Evolutionary conservation across 2,888 invertebrate species (phyloP).

Genomic region (Leptinotarsa peninsularis): DNA sequence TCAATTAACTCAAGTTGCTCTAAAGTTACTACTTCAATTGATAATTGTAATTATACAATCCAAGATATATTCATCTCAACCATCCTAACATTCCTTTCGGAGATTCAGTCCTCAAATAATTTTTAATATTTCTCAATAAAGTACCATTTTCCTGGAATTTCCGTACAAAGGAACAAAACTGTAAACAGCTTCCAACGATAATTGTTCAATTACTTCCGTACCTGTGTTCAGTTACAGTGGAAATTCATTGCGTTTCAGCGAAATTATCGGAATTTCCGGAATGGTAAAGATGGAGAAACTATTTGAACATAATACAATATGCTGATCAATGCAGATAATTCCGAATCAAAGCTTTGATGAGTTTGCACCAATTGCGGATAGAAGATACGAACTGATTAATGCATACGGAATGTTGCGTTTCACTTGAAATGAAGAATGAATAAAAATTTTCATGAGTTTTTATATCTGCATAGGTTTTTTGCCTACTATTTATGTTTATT

Average conservation of each 20-base stretch:
- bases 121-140: no score
- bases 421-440: neutral
- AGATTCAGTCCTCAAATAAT: no score
- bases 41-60: no score
- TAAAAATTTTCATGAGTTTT: neutral
- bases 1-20: no score
- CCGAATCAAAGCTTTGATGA: slow-evolving; percentile 37
- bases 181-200: neutral
- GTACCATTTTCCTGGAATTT: neutral
- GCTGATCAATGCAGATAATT: slow-evolving; percentile 32
- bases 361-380: slow-evolving; percentile 34
- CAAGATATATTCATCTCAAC: no score
- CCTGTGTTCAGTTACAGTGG: neutral
- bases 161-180: neutral
- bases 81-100: no score
- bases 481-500: no score
- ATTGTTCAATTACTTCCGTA: neutral
- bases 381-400: neutral
- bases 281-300: slow-evolving; percentile 21
- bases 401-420: slow-evolving; percentile 11
- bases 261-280: slow-evolving; percentile 8
- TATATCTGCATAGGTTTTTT: no score
- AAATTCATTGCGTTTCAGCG: slow-evolving; percentile 15
- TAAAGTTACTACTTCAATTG: no score
- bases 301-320: slow-evolving; percentile 28